Conservation (phyloP, 2,797 vertebrate species). For the Taeniopygia guttata region DNA sequence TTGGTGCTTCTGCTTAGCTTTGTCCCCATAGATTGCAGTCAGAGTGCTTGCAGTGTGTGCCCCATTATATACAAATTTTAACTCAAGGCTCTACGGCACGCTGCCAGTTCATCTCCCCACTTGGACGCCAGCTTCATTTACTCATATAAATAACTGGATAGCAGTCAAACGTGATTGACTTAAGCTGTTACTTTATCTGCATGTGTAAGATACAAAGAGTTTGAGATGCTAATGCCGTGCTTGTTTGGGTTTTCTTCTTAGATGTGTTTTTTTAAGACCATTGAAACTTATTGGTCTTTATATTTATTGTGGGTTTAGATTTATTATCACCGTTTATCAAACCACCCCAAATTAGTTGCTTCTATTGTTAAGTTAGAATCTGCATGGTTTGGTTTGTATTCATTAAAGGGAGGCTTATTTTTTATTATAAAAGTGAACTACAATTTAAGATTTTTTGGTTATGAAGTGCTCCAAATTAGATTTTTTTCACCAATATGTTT, state of each 20-base stretch:
- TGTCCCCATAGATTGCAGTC: neutral
- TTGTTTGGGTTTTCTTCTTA: neutral
- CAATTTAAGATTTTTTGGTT: neutral
- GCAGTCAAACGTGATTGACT: neutral
- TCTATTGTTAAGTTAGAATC: neutral
- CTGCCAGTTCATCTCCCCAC: slow-evolving; percentile 1
- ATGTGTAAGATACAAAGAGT: neutral
- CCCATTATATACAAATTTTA: neutral
- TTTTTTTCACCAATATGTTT: neutral
- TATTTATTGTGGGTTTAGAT: neutral
- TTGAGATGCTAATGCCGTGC: neutral
- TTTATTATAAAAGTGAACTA: neutral
- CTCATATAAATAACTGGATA: neutral
- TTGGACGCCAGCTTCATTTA: neutral
- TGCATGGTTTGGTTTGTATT: neutral
- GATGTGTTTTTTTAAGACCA: neutral
- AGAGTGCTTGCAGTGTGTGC: neutral
- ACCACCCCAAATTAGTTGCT: neutral
- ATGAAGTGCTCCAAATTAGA: neutral
- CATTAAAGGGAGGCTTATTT: neutral
- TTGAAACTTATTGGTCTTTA: neutral
- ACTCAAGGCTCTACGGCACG: neutral
- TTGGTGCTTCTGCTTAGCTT: neutral
- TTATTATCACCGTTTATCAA: neutral
- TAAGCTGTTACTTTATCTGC: slow-evolving; percentile 7